Evolutionary conservation across 2,888 invertebrate species (phyloP).

Genomic region (Pteria penguin): DNA sequence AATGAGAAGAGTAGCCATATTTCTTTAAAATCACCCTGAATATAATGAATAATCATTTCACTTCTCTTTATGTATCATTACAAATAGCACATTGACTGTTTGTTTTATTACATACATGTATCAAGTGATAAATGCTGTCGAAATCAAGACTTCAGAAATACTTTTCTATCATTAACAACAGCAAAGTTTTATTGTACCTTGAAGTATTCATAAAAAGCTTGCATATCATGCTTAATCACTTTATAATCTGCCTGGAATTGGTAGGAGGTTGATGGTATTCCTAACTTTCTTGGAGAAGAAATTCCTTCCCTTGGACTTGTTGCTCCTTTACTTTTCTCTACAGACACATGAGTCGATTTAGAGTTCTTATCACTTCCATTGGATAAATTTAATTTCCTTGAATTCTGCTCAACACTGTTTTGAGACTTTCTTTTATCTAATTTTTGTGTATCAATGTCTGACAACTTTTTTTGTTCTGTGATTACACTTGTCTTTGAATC

Average conservation of each 20-base stretch:
- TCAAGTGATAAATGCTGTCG: neutral
- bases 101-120: neutral
- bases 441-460: neutral
- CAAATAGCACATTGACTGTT: no score
- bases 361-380: conserved; percentile 7
- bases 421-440: neutral
- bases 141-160: neutral
- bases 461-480: neutral
- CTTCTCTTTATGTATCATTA: neutral
- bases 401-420: neutral
- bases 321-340: no score
- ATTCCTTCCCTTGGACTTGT: conserved; percentile 15
- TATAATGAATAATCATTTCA: no score
- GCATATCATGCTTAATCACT: conserved; percentile 63
- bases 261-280: conserved; percentile 67
- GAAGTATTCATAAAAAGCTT: conserved; percentile 72
- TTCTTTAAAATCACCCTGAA: no score
- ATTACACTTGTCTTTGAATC: neutral
- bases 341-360: neutral
- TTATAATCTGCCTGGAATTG: conserved; percentile 77
- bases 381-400: neutral
- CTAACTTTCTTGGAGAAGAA: conserved; percentile 36
- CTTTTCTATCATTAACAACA: neutral
- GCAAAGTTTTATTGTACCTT: conserved; percentile 59
- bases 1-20: no score